These are phyloP conservation scores for Sus cebifrons DNA, from an alignment of 2,797 vertebrate genomes.

Conservation along the genomic window DNA sequence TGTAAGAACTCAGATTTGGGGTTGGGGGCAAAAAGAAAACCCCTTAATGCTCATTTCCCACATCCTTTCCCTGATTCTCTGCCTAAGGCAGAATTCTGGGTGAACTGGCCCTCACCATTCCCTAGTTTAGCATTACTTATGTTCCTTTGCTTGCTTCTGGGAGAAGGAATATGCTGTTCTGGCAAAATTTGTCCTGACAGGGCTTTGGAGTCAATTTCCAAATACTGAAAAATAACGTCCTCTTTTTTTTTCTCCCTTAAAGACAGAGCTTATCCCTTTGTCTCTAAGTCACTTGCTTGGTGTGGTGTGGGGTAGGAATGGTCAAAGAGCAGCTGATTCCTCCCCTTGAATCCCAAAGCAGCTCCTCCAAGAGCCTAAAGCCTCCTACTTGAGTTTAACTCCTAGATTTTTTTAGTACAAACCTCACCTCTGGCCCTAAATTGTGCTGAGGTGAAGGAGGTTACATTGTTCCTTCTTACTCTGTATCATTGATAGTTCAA, in stretches of 20 bases:
- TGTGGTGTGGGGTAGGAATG: background rate
- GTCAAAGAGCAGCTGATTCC: background rate
- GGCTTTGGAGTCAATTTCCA: constrained; percentile 81
- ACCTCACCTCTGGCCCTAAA: constrained; percentile 72
- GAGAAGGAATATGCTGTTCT: constrained; percentile 79
- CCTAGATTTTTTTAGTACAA: constrained; percentile 64
- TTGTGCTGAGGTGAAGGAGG: constrained; percentile 72
- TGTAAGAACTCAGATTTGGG: background rate
- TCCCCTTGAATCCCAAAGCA: background rate
- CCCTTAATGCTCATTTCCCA: background rate
- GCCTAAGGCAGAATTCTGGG: background rate
- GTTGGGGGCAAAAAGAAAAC: background rate
- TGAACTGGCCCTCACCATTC: background rate
- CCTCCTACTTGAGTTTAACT: constrained; percentile 15
- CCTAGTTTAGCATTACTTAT: constrained; percentile 52
- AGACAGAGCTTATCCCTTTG: constrained; percentile 71
- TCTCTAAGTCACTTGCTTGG: constrained; percentile 70
- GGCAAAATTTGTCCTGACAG: constrained; percentile 69
- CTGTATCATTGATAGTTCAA: constrained; percentile 82
- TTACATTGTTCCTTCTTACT: constrained; percentile 84
- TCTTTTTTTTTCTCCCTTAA: constrained; percentile 71
- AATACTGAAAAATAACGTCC: constrained; percentile 79
- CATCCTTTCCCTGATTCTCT: background rate
- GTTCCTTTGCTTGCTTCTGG: constrained; percentile 21
- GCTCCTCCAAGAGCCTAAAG: background rate